Conservation (phyloP, 2,888 invertebrate species). For the Drosophila mettleri region DNA sequence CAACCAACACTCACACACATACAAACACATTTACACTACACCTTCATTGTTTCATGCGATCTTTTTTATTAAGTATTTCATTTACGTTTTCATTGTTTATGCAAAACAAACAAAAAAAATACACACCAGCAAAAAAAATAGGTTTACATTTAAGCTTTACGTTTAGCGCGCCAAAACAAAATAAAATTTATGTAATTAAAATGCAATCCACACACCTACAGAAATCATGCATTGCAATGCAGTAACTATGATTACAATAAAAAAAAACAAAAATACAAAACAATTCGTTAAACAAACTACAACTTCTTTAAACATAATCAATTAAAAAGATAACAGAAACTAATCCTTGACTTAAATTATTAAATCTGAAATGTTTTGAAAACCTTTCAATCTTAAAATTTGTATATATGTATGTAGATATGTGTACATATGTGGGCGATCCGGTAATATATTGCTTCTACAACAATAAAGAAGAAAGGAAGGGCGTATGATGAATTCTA, state of each 20-base stretch:
- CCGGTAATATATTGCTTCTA: slow-evolving; percentile 18
- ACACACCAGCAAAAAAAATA: slow-evolving; percentile 47
- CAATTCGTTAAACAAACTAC: slow-evolving; percentile 53
- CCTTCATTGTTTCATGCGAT: slow-evolving; percentile 72
- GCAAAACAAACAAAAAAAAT: slow-evolving; percentile 58
- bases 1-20: slow-evolving; percentile 48
- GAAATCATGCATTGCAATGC: slow-evolving; percentile 56
- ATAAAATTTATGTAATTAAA: slow-evolving; percentile 62
- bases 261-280: slow-evolving; percentile 25
- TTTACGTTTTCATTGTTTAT: slow-evolving; percentile 73
- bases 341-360: neutral
- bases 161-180: slow-evolving; percentile 78
- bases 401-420: neutral
- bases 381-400: neutral
- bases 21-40: slow-evolving; percentile 37
- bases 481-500: slow-evolving; percentile 28
- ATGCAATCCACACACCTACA: slow-evolving; percentile 55
- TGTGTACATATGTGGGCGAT: slow-evolving; percentile 7
- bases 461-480: slow-evolving; percentile 1
- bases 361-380: slow-evolving; percentile 1
- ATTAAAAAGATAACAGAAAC: slow-evolving; percentile 1
- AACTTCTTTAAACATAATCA: slow-evolving; percentile 35
- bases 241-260: slow-evolving; percentile 50
- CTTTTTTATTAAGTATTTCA: slow-evolving; percentile 77
- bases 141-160: slow-evolving; percentile 73